Conservation (phyloP, 2,113 vertebrate species). For the Oreochromis spilurus region DNA sequence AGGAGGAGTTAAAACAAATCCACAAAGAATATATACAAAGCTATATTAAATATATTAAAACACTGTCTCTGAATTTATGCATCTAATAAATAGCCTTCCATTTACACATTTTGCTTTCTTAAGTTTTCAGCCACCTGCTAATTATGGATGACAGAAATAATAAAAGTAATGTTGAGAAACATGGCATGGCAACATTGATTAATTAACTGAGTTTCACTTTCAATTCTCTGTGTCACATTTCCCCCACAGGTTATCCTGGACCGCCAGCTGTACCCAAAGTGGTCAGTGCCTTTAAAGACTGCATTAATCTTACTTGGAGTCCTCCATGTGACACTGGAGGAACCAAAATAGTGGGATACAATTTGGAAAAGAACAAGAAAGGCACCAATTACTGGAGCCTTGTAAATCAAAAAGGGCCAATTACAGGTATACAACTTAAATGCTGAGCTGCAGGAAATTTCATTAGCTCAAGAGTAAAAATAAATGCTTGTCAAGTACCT, state of each 20-base stretch:
- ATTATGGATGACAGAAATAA: background rate
- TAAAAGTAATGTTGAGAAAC: background rate
- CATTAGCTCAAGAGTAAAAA: background rate
- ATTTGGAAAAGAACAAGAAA: constrained; percentile 84
- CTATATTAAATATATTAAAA: background rate
- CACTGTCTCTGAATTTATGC: background rate
- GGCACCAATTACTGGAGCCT: constrained; percentile 80
- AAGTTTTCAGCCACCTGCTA: background rate
- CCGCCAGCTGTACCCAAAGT: constrained; percentile 77
- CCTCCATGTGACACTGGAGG: constrained; percentile 74
- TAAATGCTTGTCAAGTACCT: background rate
- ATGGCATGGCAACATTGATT: background rate
- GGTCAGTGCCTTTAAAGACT: constrained; percentile 73
- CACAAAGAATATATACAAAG: background rate
- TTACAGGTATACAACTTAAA: constrained; percentile 67
- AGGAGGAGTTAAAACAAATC: background rate
- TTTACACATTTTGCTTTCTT: background rate
- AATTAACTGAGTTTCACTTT: background rate
- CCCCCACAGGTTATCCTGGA: constrained; percentile 74
- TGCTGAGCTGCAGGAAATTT: background rate
- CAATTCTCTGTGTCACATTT: background rate
- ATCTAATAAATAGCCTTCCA: background rate
- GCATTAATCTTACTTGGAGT: constrained; percentile 78
- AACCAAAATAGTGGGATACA: constrained; percentile 79
- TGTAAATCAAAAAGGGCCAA: constrained; percentile 70